Conservation (phyloP, 2,797 vertebrate species). For the Halcyon chelicuti region DNA sequence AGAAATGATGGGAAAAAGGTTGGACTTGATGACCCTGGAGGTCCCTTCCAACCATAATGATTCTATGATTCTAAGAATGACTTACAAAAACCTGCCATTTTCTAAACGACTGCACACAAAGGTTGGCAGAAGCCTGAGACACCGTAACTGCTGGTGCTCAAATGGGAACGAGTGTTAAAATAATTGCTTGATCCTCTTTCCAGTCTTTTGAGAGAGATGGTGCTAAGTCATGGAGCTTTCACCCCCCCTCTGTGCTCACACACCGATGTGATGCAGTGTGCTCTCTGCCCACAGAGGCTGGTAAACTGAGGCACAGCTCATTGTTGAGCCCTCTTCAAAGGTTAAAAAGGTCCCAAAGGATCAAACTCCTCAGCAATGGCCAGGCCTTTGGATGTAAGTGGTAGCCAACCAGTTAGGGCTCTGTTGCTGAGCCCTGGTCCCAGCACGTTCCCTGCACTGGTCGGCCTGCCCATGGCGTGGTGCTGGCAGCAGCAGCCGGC, state of each 20-base stretch:
- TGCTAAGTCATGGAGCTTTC: not conserved
- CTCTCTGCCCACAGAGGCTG: not conserved
- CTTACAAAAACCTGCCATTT: not conserved
- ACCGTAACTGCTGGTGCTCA: not conserved
- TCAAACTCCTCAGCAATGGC: not conserved
- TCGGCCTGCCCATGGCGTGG: not conserved
- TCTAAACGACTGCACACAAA: not conserved
- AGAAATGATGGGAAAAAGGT: too few relatives aligned
- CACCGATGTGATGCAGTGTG: accelerated
- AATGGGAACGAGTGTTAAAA: not conserved
- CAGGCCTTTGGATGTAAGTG: not conserved
- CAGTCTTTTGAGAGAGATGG: not conserved
- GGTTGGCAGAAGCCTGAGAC: not conserved
- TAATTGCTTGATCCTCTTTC: not conserved
- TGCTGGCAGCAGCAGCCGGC: not conserved
- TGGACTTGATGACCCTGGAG: too few relatives aligned
- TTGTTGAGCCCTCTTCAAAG: not conserved
- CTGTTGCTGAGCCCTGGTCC: not conserved
- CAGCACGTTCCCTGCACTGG: not conserved
- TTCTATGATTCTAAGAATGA: accelerated
- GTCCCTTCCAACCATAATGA: too few relatives aligned
- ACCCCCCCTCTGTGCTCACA: not conserved
- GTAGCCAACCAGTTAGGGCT: too few relatives aligned
- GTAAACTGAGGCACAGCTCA: not conserved
- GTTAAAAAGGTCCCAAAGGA: not conserved